Conservation (phyloP, 2,888 invertebrate species). For the Phania funesta region DNA sequence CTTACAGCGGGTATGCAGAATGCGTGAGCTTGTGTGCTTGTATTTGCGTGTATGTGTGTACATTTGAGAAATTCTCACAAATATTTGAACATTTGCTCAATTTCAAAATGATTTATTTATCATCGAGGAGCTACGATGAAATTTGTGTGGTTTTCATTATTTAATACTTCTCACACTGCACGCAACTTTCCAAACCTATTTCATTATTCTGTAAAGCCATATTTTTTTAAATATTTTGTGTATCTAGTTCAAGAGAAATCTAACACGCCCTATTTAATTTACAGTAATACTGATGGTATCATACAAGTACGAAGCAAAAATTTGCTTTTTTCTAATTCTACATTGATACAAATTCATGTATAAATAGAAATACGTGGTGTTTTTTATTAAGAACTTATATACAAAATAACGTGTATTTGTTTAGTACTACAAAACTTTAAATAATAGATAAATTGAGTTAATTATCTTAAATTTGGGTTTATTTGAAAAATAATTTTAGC, state of each 20-base stretch:
- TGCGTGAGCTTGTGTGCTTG: background rate
- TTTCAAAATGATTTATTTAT: conserved; percentile 69
- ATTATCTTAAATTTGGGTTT: too few species aligned
- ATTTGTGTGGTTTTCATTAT: conserved; percentile 56
- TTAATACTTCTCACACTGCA: background rate
- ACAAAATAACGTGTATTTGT: too few species aligned
- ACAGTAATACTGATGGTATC: background rate
- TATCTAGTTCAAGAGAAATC: conserved; percentile 6
- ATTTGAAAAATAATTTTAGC: too few species aligned
- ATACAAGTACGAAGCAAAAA: background rate
- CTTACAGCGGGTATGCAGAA: background rate
- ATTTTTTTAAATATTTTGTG: background rate
- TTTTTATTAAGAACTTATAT: background rate
- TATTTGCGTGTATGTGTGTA: conserved; percentile 12
- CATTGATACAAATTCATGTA: background rate
- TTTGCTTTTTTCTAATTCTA: background rate
- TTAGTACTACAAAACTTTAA: too few species aligned
- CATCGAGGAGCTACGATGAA: conserved; percentile 53
- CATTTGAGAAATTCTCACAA: conserved; percentile 53
- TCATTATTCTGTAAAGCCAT: background rate
- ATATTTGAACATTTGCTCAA: conserved; percentile 68
- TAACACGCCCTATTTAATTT: conserved; percentile 42
- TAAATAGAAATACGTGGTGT: background rate
- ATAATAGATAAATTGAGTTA: too few species aligned
- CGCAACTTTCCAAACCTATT: background rate